phyloP scores from a whole-genome alignment of 2,888 invertebrate genomes.

The Mamestra brassicae region DNA sequence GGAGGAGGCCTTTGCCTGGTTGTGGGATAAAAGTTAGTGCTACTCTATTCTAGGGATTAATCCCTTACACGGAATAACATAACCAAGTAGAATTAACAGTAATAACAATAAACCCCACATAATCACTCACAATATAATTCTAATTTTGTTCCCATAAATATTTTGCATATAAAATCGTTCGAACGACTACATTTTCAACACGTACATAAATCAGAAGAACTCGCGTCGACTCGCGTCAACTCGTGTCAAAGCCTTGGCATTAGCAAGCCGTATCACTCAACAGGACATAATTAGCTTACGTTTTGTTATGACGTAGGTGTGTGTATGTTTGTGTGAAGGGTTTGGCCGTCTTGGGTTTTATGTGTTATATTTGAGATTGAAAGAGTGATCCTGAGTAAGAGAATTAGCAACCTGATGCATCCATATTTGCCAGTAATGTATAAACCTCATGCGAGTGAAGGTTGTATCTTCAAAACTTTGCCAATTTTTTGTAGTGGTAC shows the following conservation, averaged over 20 bases:
- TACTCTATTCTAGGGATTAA: no score
- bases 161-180: constrained; percentile 55
- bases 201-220: constrained; percentile 60
- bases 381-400: not conserved
- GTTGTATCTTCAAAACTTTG: no score
- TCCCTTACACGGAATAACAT: not conserved
- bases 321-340: constrained; percentile 32
- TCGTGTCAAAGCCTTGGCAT: constrained; percentile 61
- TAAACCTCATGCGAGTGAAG: no score
- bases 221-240: constrained; percentile 41
- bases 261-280: constrained; percentile 61
- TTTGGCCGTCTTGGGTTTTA: not conserved
- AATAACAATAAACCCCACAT: not conserved
- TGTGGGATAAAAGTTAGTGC: not conserved
- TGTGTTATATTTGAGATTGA: not conserved
- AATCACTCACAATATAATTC: constrained; percentile 24
- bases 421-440: no score
- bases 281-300: constrained; percentile 65
- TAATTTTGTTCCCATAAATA: constrained; percentile 46
- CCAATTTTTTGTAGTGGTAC: no score
- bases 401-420: no score
- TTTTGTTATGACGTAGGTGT: constrained; percentile 52
- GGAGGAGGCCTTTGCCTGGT: no score
- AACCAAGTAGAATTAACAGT: not conserved
- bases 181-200: constrained; percentile 50